Evolutionary conservation across 2,113 vertebrate genomes (phyloP).

Genomic region (Gopherus flavomarginatus): DNA sequence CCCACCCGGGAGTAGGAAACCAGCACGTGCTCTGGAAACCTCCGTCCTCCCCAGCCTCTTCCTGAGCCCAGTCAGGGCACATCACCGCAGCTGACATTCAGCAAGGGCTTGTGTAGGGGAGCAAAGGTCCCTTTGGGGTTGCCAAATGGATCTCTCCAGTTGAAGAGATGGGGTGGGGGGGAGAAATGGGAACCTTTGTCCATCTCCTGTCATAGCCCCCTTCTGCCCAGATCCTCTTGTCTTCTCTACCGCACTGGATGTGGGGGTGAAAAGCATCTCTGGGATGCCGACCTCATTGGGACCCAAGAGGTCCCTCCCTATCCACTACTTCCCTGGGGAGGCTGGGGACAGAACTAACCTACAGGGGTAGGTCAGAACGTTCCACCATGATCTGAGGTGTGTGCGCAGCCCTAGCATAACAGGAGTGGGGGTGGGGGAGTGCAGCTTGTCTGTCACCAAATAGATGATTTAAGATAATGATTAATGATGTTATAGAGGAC

Average conservation of each 20-base stretch:
- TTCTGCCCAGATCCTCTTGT: not conserved
- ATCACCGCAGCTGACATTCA: not conserved
- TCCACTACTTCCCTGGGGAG: not conserved
- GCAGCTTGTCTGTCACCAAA: not conserved
- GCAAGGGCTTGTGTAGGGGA: not conserved
- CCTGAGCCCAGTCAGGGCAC: accelerated
- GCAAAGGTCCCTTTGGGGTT: not conserved
- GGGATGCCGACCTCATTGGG: not conserved
- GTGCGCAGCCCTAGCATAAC: not conserved
- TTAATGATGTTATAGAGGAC: not conserved
- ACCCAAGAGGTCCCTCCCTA: not conserved
- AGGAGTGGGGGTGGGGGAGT: too few species aligned
- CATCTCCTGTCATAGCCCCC: not conserved
- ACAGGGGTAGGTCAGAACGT: not conserved
- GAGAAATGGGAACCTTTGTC: not conserved
- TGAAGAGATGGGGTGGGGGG: not conserved
- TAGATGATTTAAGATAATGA: not conserved
- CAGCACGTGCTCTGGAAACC: accelerated
- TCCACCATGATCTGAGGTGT: not conserved
- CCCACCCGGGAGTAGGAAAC: not conserved
- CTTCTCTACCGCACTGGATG: not conserved
- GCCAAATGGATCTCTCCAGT: not conserved
- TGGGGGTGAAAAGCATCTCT: not conserved
- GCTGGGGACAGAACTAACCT: not conserved
- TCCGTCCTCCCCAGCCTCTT: too few species aligned